Base-by-base conservation (phyloP, 2,113 vertebrate species). In the Lepisosteus oculatus region DNA sequence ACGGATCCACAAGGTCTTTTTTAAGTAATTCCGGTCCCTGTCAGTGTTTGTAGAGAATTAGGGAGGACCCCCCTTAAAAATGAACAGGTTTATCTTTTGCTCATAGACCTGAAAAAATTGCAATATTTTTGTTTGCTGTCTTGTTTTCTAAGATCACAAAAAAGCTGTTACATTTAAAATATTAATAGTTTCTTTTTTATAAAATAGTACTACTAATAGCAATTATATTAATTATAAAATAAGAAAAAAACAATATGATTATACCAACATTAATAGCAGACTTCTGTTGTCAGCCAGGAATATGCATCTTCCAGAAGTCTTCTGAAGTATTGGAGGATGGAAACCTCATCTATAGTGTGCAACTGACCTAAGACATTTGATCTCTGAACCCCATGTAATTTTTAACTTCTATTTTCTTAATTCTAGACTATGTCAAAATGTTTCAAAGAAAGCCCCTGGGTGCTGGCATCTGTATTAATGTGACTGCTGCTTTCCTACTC, bases 21-120 rank as follows among this genome's bases (percentile, higher is more conserved):
- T 78, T 87, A 90, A 90, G 89, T 76, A 81, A 81, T 79, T 79
- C 65, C 70, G 54, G 75, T 71, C 70, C 76, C 74, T 74, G 68
- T 72, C 64, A 81, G 75, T 72, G 78, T 76, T 84, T 88, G 76
- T 83, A 78, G 82, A 77, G 72, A 88, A 92, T 91, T 90, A 91
- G 74, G 79, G 76, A 63, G 80, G 79, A 84, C 86, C 81, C 83
- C 81, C 84, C 85, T 91, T 86, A 88, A 89, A 89, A 90, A 90
- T 90, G 85, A 89, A 87, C 87, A 87, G 85, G 88, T 91, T 91
- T 91, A 90, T 92, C 89, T 89, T 80, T 69, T 71, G 72, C 47
- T 73, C 42, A 64, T 69, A 65, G 65, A 77, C 67, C 72, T 73
- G 43, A 55, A 45, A 45, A 63, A 63, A 61, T 51, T 71, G 67